These are phyloP conservation scores for Lamproptera curius DNA, from an alignment of 2,888 invertebrate genomes.

Conservation along the genomic window DNA sequence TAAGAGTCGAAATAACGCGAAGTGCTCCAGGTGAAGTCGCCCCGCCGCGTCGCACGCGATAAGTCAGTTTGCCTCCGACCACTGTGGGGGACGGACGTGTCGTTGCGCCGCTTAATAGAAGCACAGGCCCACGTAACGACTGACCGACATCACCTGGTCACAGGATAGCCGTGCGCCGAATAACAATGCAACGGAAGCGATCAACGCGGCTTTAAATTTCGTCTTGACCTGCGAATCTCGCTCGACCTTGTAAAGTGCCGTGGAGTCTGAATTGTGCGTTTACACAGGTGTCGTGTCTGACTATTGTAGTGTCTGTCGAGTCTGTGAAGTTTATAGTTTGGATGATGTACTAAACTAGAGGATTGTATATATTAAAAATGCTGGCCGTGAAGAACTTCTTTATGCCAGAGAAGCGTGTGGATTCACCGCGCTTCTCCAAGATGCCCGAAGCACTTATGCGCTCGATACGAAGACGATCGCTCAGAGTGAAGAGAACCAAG, in stretches of 20 bases:
- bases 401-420: slow-evolving; percentile 80
- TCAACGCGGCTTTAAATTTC: slow-evolving; percentile 23
- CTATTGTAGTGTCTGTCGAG: neutral
- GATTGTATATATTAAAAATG: no score
- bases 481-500: slow-evolving; percentile 86
- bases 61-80: slow-evolving; percentile 13
- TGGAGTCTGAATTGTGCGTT: slow-evolving; percentile 6
- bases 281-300: slow-evolving; percentile 10
- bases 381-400: slow-evolving; percentile 87
- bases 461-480: slow-evolving; percentile 83
- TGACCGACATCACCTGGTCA: no score
- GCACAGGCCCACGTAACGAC: neutral
- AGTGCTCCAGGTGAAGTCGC: slow-evolving; percentile 22
- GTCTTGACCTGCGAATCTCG: no score
- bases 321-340: neutral
- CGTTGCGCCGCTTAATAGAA: no score
- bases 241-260: slow-evolving; percentile 15
- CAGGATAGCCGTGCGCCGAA: slow-evolving; percentile 32
- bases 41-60: slow-evolving; percentile 21
- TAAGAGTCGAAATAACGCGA: slow-evolving; percentile 31
- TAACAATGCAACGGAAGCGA: slow-evolving; percentile 30
- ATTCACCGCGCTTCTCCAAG: slow-evolving; percentile 78
- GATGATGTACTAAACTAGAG: no score
- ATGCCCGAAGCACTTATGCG: slow-evolving; percentile 87
- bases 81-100: slow-evolving; percentile 4